A percentile compares a stretch with the other conserved stretches of the same genome.
Conservation (phyloP, 2,888 invertebrate species). For the Drosophila subquinaria region DNA sequence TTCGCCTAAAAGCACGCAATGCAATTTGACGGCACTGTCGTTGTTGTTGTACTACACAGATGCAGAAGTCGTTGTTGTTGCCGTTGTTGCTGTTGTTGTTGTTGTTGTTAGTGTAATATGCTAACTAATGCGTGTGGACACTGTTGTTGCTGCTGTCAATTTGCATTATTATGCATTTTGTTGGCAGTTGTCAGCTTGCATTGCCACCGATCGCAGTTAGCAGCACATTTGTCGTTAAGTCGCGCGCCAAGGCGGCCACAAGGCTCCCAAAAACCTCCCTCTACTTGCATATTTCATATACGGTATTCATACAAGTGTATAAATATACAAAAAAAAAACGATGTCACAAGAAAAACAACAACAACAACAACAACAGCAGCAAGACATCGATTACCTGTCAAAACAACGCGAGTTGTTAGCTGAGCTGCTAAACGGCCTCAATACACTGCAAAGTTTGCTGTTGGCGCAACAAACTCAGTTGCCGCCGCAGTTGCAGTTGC, state of each 20-base stretch:
- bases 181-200: slow-evolving; percentile 2
- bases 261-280: neutral
- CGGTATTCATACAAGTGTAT: neutral
- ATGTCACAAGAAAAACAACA: slow-evolving; percentile 24
- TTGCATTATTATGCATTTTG: slow-evolving; percentile 46
- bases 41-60: slow-evolving; percentile 3
- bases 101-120: slow-evolving; percentile 40
- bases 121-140: slow-evolving; percentile 28
- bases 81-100: slow-evolving; percentile 23
- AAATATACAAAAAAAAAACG: slow-evolving; percentile 5
- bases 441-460: slow-evolving; percentile 33
- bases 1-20: slow-evolving; percentile 57
- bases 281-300: neutral
- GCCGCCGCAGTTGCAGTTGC: slow-evolving; percentile 20
- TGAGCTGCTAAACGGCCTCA: slow-evolving; percentile 32
- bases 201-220: slow-evolving; percentile 19
- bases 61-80: slow-evolving; percentile 5
- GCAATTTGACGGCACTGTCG: slow-evolving; percentile 7
- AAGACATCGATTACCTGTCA: slow-evolving; percentile 18
- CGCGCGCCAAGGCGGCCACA: slow-evolving; percentile 32
- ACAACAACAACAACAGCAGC: neutral
- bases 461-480: slow-evolving; percentile 23
- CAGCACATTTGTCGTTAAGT: slow-evolving; percentile 39
- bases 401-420: slow-evolving; percentile 28
- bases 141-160: slow-evolving; percentile 18